Conservation (phyloP, 2,888 invertebrate species). For the Heliconius ethilla region DNA sequence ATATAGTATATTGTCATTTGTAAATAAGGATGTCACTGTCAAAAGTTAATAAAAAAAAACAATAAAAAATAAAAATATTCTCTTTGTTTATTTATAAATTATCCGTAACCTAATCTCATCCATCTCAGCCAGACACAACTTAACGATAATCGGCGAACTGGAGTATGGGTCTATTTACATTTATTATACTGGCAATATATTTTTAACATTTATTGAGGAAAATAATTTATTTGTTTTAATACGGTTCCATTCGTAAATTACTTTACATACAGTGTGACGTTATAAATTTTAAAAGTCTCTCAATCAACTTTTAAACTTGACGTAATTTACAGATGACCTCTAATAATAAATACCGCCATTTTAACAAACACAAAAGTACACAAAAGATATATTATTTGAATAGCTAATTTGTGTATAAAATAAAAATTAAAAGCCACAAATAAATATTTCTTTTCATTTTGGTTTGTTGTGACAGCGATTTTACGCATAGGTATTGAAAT, state of each 20-base stretch:
- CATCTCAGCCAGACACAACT: slow-evolving; percentile 69
- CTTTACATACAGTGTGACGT: not conserved
- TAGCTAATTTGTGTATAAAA: not conserved
- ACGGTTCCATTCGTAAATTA: not conserved
- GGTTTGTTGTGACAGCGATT: slow-evolving; percentile 1
- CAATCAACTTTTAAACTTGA: not conserved
- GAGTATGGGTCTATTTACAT: slow-evolving; percentile 64
- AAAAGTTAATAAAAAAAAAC: slow-evolving; percentile 38
- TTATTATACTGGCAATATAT: slow-evolving; percentile 50
- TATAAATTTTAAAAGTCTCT: not conserved
- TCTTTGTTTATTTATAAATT: slow-evolving; percentile 78
- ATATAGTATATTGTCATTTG: slow-evolving; percentile 24
- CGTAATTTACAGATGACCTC: not conserved
- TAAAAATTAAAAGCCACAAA: slow-evolving; percentile 2
- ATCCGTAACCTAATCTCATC: slow-evolving; percentile 73
- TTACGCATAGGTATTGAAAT: slow-evolving; percentile 3
- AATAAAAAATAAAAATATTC: slow-evolving; percentile 68
- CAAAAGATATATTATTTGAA: slow-evolving; percentile 26
- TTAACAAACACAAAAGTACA: slow-evolving; percentile 7
- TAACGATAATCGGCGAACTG: slow-evolving; percentile 59
- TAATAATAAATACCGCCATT: not conserved
- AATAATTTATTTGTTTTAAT: not conserved
- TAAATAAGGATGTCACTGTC: slow-evolving; percentile 1
- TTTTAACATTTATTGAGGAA: slow-evolving; percentile 49
- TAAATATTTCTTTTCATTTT: slow-evolving; percentile 27